These are phyloP conservation scores for Scaptodrosophila lebanonensis DNA, from an alignment of 1,140 invertebrate genomes.

Conservation along the genomic window DNA sequence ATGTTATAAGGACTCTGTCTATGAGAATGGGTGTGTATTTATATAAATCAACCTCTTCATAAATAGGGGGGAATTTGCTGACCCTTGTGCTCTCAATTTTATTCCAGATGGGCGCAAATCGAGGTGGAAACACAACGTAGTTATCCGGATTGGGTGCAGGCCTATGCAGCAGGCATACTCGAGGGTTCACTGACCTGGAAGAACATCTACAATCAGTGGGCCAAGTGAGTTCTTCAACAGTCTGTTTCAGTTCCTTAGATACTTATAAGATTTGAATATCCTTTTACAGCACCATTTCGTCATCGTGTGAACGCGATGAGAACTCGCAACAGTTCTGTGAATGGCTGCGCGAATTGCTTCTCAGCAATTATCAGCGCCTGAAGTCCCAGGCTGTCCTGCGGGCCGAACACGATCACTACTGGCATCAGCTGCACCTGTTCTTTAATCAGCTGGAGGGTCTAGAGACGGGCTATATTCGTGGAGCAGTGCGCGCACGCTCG, in stretches of 20 bases:
- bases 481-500: slow-evolving; percentile 81
- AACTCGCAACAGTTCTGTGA: slow-evolving; percentile 70
- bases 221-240: slow-evolving; percentile 69
- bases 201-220: slow-evolving; percentile 88
- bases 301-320: slow-evolving; percentile 83
- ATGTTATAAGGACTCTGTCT: slow-evolving; percentile 83
- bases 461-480: slow-evolving; percentile 83
- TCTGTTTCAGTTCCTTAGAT: background rate
- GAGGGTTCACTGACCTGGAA: slow-evolving; percentile 90
- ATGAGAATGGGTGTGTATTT: slow-evolving; percentile 83
- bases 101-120: slow-evolving; percentile 84
- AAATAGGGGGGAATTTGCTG: too few species aligned
- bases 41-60: too few species aligned
- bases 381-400: slow-evolving; percentile 83
- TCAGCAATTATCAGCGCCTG: slow-evolving; percentile 82
- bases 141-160: slow-evolving; percentile 87
- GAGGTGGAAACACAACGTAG: slow-evolving; percentile 86
- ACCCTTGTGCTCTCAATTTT: background rate
- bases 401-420: slow-evolving; percentile 80
- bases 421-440: slow-evolving; percentile 83
- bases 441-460: slow-evolving; percentile 85
- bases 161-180: slow-evolving; percentile 91
- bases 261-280: slow-evolving; percentile 3
- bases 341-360: slow-evolving; percentile 63
- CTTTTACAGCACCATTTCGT: slow-evolving; percentile 80